Evolutionary conservation across 2,113 vertebrate genomes (phyloP), one percentile per base, ranked within the genome.

Genomic region (rabbit (Oryctolagus cuniculus)): DNA sequence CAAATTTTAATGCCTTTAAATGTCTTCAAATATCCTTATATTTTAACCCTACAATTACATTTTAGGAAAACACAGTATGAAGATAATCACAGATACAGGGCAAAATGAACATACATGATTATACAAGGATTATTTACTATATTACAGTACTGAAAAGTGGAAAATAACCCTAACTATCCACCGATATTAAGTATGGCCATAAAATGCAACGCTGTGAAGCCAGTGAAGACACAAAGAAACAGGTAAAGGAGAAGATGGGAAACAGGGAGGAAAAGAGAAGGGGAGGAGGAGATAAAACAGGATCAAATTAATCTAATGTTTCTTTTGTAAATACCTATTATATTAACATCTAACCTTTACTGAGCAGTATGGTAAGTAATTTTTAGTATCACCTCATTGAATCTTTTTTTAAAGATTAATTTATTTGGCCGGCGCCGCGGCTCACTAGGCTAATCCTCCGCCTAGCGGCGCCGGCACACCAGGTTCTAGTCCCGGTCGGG

Each of bases 341-440:
- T 16, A 95, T 79, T 31, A 90, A 38, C 19, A 75, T 12, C 8
- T n/a, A 74, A 75, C 31, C 34, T 70, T 77, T 64, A 55, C 31
- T 44, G 44, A 27, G 3, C 1, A 21, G 10, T 31, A 53, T 53
- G n/a, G 53, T 38, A 82, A 83, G 10, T 34, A 79, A 79, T 88
- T 84, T 93, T 25, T 7, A 55, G 16, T 22, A 74, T 17, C 67
- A 91, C 11, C 25, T 83, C 38, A 51, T 83, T 93, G 88, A 88
- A 73, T 61, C 11, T 88, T 64, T 84, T 44, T 44, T 44, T 44
- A 44, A 44, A 44, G 44, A 44, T 44, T 44, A 44, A 44, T 6
- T 44, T 44, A 44, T 44, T 44, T 44, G n/a, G n/a, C n/a, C n/a
- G n/a, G n/a, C n/a, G n/a, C n/a, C n/a, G n/a, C n/a, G n/a, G n/a